phyloP scores from a whole-genome alignment of 2,797 vertebrate genomes.

The Octomys mimax region DNA sequence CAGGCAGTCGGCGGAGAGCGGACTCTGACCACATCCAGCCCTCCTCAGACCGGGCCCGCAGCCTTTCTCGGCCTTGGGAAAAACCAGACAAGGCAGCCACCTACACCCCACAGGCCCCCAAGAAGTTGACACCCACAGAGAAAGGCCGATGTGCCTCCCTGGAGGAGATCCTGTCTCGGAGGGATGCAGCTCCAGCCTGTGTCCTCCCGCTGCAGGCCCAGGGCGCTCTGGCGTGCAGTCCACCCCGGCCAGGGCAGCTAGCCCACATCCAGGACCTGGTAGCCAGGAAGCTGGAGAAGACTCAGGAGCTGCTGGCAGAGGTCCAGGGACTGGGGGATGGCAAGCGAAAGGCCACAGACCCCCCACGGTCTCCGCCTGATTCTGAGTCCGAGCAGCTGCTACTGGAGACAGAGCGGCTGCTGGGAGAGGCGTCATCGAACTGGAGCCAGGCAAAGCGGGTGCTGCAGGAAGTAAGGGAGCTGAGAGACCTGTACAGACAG shows the following conservation, averaged over 20 bases:
- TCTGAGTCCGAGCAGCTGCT: constrained; percentile 89
- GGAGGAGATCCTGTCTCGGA: constrained; percentile 94
- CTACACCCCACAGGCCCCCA: constrained; percentile 91
- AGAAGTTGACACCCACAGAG: constrained; percentile 88
- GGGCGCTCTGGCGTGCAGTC: constrained; percentile 66
- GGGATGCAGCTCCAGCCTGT: constrained; percentile 84
- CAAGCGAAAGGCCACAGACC: constrained; percentile 89
- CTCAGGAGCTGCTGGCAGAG: constrained; percentile 94
- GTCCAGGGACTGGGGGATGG: constrained; percentile 91
- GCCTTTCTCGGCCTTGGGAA: constrained; percentile 81
- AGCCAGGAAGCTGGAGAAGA: constrained; percentile 94
- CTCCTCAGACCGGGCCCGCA: constrained; percentile 85
- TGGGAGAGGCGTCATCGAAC: constrained; percentile 92
- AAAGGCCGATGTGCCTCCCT: constrained; percentile 96
- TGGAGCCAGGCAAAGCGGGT: constrained; percentile 95
- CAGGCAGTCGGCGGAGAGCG: constrained; percentile 86
- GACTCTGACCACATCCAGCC: constrained; percentile 86
- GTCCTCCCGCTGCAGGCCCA: constrained; percentile 71
- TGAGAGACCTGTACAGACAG: constrained; percentile 93
- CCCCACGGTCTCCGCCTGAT: constrained; percentile 83
- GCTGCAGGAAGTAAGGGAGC: constrained; percentile 94
- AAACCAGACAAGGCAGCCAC: constrained; percentile 89
- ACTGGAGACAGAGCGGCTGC: constrained; percentile 93
- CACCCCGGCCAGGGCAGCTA: constrained; percentile 82
- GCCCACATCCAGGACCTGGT: constrained; percentile 94